Base-by-base conservation (phyloP, 2,888 invertebrate genomes). In the Trissolcus brochymenae region DNA sequence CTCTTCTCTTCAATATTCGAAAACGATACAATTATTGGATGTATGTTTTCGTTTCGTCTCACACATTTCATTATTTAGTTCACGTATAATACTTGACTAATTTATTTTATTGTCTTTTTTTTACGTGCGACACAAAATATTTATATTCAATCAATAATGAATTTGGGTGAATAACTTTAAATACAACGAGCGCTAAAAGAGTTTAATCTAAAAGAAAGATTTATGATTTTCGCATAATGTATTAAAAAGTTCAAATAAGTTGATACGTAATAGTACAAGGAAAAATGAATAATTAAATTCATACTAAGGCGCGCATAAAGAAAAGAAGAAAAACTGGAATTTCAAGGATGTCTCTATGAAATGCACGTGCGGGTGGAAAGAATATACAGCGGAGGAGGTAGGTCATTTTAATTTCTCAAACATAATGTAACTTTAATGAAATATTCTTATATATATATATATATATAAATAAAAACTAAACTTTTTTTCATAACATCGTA, bases 21-120 rank as follows among this genome's bases (percentile, higher is more conserved):
- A 51, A 73, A 78, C 65, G 64, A 76, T 74, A 81, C 73, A 82
- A 82, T 83, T 84, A 80, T n/a, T n/a, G n/a, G n/a, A 83, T 82
- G 80, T 14, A 83, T 84, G 83, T 82, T 78, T 83, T 81, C 82
- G 68, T 57, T 64, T 25, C 4, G 25, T 25, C 25, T 25, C 25
- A n/a, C n/a, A n/a, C n/a, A 25, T 25, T 62, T 60, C 76, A 70
- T 56, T 70, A 4, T 60, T 65, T 9, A 43, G n/a, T 43, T 43
- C 4, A 43, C 0, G 6, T 43, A n/a, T n/a, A 43, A 25, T 25
- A 25, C 4, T 25, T 25, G 6, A 25, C 25, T 25, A 6, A 25
- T 25, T 4, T 3, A 25, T 25, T 25, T 25, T 25, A 4, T 25
- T 25, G 4, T 14, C 14, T 43, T 13, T 43, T n/a, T 14, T 43